Conservation (phyloP, 2,797 vertebrate genomes). For the Potorous gilbertii region DNA sequence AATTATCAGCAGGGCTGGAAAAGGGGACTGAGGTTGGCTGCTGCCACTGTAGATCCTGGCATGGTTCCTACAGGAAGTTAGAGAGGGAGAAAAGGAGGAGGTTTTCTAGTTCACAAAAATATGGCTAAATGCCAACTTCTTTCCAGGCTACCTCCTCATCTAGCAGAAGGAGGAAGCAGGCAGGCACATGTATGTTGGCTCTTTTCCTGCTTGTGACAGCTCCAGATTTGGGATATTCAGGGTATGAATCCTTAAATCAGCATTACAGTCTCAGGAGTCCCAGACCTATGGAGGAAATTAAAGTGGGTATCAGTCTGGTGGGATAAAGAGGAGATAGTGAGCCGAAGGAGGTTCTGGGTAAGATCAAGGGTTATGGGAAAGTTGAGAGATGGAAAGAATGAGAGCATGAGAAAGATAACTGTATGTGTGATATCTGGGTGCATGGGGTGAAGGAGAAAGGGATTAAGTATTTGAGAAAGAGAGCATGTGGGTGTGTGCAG, state of each 20-base stretch:
- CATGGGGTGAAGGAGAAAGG: background rate
- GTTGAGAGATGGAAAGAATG: background rate
- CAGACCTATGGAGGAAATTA: constrained; percentile 15
- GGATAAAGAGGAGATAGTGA: background rate
- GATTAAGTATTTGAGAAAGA: background rate
- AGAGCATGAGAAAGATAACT: constrained; percentile 1
- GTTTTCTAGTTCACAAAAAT: constrained; percentile 70
- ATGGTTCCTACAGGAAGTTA: constrained; percentile 46
- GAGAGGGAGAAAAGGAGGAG: constrained; percentile 48
- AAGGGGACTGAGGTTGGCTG: background rate
- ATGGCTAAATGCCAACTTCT: constrained; percentile 57
- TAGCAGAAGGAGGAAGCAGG: constrained; percentile 56
- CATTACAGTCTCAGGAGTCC: constrained; percentile 30
- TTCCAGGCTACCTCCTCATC: constrained; percentile 24
- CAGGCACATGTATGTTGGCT: constrained; percentile 58
- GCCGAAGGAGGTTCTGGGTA: constrained; percentile 6
- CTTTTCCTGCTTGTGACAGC: constrained; percentile 52
- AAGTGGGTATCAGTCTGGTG: background rate
- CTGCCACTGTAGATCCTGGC: background rate
- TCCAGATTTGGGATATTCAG: constrained; percentile 38
- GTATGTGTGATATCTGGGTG: background rate
- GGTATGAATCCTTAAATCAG: background rate
- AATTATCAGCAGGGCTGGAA: background rate
- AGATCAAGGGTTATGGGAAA: background rate
- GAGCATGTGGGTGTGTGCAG: constrained; percentile 51